Evolutionary conservation across 2,888 invertebrate species (phyloP), one percentile per base, ranked within the genome.

Genomic region (Epinotia brunnichana): DNA sequence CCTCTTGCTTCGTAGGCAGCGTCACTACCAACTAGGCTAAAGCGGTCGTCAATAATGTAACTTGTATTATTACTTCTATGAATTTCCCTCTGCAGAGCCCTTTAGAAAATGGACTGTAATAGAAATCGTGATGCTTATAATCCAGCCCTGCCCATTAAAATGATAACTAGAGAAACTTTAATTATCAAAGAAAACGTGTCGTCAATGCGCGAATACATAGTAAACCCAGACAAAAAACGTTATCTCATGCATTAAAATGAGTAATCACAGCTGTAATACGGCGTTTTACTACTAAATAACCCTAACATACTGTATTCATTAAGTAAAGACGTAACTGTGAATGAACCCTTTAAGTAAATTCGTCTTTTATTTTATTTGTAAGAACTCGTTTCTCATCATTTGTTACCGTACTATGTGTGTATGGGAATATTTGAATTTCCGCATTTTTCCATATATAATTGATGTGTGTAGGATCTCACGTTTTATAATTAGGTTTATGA

Each of bases 161-260:
- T 71, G 21, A 66, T 71, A 71, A 66, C 66, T 66, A 53, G 71
- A 67, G 66, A 72, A 72, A 72, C 44, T 72, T 21, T 60, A 15
- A 71, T 71, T 60, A 64, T 60, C 24, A 59, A 64, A 10, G 57
- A 51, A 59, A 69, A 51, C 29, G 53, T 53, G 56, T 19, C 56
- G 17, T 63, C 62, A 5, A 56, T 54, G 17, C 24, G 41, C 29
- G 21, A 51, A 48, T 13, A 41, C 21, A 24, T 24, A 24, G 21
- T 24, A 24, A 24, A 2, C 21, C 21, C 21, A 2, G 1, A 24
- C 21, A 24, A 24, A 2, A n/a, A 24, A 24, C 21, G 2, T 24
- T 24, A 24, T 24, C 21, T 24, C 21, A 2, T 24, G 21, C 2
- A 24, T 24, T 24, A 24, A 24, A 2, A 29, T 41, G 13, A 41